Base-by-base conservation (phyloP, 2,113 vertebrate genomes). In the Erythrolamprus reginae region DNA sequence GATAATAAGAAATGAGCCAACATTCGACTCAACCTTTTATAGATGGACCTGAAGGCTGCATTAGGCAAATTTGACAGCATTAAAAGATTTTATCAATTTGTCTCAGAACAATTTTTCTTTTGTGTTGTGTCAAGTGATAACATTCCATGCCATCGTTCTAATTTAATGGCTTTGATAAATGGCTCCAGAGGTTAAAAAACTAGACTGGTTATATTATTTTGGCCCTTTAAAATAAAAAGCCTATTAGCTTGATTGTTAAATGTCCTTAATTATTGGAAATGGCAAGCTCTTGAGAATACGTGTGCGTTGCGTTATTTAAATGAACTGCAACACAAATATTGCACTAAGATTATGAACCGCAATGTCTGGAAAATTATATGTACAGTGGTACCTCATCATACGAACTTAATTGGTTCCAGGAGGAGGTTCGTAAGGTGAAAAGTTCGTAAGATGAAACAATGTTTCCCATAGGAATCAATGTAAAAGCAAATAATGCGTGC, bases 1-100 rank as follows among this genome's bases (percentile, higher is more conserved):
- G 96, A 97, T 98, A 98, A 98, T 97, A 97, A 97, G 97, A 97
- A 97, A 96, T 94, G 97, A 96, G 97, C 97, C 96, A 97, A 97
- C 96, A 96, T 96, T 96, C 96, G 95, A 95, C 95, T 97, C 95
- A 96, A 95, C 96, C 97, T 98, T 97, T 97, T 97, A 97, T 96
- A 97, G 97, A 98, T 98, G 97, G 98, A 98, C 97, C 97, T 97
- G 94, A 92, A 97, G 96, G 97, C 97, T 97, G 97, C 97, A 98
- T 98, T 98, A 98, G 96, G 98, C 97, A 98, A 98, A 98, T 98
- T 97, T 97, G 97, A 97, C 97, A 96, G 96, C 97, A 97, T 98
- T 97, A 98, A 97, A 97, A 97, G 97, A 98, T 98, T 98, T 97
- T 96, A 95, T 96, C 97, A 98, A 98, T 98, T 98, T 98, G 97